These are phyloP conservation scores for Agriopis aurantiaria DNA, from an alignment of 2,888 invertebrate genomes.

Conservation along the genomic window DNA sequence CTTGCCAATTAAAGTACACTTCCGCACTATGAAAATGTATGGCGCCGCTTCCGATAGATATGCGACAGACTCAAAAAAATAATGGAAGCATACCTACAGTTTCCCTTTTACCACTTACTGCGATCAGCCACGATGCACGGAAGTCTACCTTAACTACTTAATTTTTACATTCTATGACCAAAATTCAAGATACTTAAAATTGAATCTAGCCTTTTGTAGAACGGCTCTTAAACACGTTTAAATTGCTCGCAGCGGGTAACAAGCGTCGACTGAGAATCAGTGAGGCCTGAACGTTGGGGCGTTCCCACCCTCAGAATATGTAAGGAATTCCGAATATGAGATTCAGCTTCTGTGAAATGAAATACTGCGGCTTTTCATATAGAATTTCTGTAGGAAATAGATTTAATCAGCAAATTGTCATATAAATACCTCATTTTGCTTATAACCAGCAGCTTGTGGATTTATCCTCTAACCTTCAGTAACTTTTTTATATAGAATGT, in stretches of 20 bases:
- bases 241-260: constrained; percentile 15
- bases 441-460: background rate
- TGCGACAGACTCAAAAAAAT: too few relatives aligned
- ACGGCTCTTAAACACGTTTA: background rate
- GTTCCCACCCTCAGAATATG: constrained; percentile 23
- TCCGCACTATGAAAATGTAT: too few relatives aligned
- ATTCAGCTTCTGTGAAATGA: constrained; percentile 22
- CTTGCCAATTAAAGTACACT: too few relatives aligned
- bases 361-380: constrained; percentile 26
- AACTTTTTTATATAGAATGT: too few relatives aligned
- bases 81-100: too few relatives aligned
- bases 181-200: too few relatives aligned
- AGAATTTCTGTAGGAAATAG: constrained; percentile 3
- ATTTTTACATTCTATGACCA: too few relatives aligned
- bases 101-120: too few relatives aligned
- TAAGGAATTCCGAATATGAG: constrained; percentile 28
- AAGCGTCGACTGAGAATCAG: constrained; percentile 24
- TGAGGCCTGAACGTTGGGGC: constrained; percentile 23
- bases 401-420: constrained; percentile 2
- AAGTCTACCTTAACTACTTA: too few relatives aligned
- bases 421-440: background rate
- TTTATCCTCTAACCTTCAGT: background rate
- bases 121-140: too few relatives aligned
- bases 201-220: too few relatives aligned
- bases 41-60: too few relatives aligned